Evolutionary conservation across 2,113 vertebrate species (phyloP).

Genomic region (Pampusana beccarii): DNA sequence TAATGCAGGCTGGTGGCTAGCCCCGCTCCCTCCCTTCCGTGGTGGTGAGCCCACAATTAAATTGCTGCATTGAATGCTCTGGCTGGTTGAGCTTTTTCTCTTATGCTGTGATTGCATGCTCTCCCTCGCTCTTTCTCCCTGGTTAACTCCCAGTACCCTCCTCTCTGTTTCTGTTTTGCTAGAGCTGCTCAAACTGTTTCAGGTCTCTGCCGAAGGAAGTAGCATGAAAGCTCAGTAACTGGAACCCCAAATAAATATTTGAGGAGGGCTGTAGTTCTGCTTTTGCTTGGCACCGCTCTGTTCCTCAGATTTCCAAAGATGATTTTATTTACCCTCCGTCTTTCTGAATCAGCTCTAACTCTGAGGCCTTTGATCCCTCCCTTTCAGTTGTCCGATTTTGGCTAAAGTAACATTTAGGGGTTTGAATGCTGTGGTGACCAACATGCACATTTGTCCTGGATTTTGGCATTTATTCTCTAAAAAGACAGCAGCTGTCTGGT

Average conservation of each 20-base stretch:
- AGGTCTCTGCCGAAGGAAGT: background rate
- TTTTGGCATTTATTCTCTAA: background rate
- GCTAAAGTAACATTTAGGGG: background rate
- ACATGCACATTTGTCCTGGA: background rate
- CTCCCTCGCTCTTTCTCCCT: background rate
- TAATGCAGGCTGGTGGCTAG: background rate
- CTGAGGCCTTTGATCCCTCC: background rate
- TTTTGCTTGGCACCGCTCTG: background rate
- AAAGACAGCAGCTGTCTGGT: background rate
- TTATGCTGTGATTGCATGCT: background rate
- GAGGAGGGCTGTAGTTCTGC: background rate
- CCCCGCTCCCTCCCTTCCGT: background rate
- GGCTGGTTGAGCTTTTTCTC: background rate
- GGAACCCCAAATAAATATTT: constrained; percentile 24
- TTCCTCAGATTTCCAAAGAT: background rate
- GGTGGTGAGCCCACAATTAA: constrained; percentile 33
- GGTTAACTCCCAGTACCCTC: background rate
- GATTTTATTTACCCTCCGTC: background rate
- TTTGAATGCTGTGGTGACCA: background rate
- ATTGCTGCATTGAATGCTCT: background rate
- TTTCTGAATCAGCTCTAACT: background rate
- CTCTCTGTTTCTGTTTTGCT: background rate
- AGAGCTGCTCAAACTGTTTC: background rate
- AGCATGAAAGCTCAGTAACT: background rate
- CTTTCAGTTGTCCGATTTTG: background rate